These are phyloP conservation scores for Porites evermanni DNA, from an alignment of 92 coral and sea anemone genomes.

Conservation along the genomic window DNA sequence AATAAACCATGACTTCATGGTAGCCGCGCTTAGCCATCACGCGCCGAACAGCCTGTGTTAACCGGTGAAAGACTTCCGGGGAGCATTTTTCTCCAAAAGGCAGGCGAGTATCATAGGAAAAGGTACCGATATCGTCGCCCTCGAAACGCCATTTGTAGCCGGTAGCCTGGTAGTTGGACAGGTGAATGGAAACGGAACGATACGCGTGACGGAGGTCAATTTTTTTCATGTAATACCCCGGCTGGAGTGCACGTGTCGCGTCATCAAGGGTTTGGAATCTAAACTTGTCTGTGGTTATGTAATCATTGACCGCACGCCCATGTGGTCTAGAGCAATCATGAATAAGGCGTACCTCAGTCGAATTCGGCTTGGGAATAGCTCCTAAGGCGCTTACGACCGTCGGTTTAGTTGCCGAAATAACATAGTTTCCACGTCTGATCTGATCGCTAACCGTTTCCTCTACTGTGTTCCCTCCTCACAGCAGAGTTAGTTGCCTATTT, in stretches of 20 bases:
- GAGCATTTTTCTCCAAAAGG: constrained; percentile 26
- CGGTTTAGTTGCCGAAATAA: not conserved
- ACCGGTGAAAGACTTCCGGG: not conserved
- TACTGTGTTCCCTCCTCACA: not conserved
- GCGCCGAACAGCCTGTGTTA: not conserved
- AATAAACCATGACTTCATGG: not conserved
- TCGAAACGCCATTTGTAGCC: too few relatives aligned
- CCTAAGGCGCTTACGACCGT: not conserved
- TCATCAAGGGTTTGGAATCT: not conserved
- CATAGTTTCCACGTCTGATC: not conserved
- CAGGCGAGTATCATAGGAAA: constrained; percentile 14
- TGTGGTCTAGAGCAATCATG: not conserved
- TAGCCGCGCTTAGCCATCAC: not conserved
- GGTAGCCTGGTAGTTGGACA: constrained; percentile 11
- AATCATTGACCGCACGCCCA: not conserved
- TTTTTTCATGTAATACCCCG: not conserved
- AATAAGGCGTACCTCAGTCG: not conserved
- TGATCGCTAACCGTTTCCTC: not conserved
- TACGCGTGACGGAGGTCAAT: constrained; percentile 5
- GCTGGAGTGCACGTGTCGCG: not conserved
- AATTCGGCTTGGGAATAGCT: not conserved
- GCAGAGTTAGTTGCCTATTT: not conserved
- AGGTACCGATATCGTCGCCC: too few relatives aligned
- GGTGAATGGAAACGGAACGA: constrained; percentile 34
- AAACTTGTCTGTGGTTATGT: not conserved